Conservation (phyloP, 2,797 vertebrate species). For the Pterois miles region DNA sequence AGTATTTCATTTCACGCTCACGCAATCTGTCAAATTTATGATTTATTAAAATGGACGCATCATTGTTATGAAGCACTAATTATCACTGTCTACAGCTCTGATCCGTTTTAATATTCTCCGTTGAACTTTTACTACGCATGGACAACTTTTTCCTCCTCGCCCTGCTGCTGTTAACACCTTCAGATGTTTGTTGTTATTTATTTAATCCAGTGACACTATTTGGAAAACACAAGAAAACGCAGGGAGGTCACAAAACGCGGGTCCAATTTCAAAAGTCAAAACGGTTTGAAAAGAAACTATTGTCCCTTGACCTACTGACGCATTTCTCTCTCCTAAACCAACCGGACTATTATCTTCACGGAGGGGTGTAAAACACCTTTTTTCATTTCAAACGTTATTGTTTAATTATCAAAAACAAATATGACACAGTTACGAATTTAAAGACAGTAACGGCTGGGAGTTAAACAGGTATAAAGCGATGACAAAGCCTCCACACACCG, state of each 20-base stretch:
- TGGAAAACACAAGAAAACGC: conserved; percentile 6
- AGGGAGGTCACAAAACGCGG: conserved; percentile 43
- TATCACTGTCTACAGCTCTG: neutral
- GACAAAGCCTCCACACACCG: conserved; percentile 28
- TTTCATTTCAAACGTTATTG: neutral
- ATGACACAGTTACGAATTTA: too few species aligned
- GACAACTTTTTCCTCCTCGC: conserved; percentile 1
- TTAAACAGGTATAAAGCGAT: conserved; percentile 12
- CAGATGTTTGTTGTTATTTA: neutral
- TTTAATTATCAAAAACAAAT: conserved; percentile 26
- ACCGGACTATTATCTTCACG: conserved; percentile 30
- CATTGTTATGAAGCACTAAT: neutral
- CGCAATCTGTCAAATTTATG: neutral
- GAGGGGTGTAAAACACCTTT: neutral
- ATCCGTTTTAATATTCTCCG: conserved; percentile 1
- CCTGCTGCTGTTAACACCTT: neutral
- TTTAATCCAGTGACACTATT: neutral
- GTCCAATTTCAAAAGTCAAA: conserved; percentile 67
- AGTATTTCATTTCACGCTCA: neutral
- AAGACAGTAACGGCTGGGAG: neutral
- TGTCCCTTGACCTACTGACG: conserved; percentile 59
- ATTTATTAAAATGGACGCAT: neutral
- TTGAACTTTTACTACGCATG: neutral
- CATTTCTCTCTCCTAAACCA: conserved; percentile 32
- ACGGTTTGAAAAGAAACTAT: conserved; percentile 67